phyloP scores from a whole-genome alignment of 2,797 vertebrate genomes.

The Semaprochilodus insignis region DNA sequence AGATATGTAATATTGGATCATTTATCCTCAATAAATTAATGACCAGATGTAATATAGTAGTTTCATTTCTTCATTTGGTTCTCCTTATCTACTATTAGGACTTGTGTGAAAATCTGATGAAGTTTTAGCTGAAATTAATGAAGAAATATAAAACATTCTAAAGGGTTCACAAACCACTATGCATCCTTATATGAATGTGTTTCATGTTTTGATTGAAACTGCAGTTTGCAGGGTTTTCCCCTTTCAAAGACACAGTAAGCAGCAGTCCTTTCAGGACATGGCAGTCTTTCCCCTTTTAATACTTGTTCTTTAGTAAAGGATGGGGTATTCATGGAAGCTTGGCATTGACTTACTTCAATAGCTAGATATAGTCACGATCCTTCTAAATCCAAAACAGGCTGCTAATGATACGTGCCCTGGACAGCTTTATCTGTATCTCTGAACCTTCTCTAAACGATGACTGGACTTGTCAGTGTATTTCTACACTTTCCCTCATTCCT shows the following conservation, averaged over 20 bases:
- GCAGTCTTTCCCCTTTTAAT: neutral
- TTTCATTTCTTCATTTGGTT: no score
- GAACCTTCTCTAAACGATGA: constrained; percentile 31
- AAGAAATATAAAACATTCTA: no score
- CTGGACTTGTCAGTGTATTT: constrained; percentile 37
- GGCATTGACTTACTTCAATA: neutral
- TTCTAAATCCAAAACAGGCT: constrained; percentile 1
- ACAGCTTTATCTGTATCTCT: neutral
- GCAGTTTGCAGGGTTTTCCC: neutral
- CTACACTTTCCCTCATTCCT: constrained; percentile 15
- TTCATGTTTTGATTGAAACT: neutral
- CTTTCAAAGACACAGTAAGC: neutral
- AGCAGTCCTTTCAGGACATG: neutral
- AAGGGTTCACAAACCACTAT: no score
- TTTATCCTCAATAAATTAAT: no score
- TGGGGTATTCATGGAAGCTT: neutral
- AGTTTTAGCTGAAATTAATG: no score
- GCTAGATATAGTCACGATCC: neutral
- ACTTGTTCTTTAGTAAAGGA: neutral
- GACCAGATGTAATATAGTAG: no score
- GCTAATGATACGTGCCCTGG: neutral
- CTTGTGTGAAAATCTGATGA: no score
- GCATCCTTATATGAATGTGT: no score
- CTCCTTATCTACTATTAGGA: no score
- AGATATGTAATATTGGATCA: no score